A percentile compares a stretch with the other conserved stretches of the same genome.
These are phyloP conservation scores for Cyanistes caeruleus DNA, from an alignment of 2,113 vertebrate species.

Conservation along the genomic window DNA sequence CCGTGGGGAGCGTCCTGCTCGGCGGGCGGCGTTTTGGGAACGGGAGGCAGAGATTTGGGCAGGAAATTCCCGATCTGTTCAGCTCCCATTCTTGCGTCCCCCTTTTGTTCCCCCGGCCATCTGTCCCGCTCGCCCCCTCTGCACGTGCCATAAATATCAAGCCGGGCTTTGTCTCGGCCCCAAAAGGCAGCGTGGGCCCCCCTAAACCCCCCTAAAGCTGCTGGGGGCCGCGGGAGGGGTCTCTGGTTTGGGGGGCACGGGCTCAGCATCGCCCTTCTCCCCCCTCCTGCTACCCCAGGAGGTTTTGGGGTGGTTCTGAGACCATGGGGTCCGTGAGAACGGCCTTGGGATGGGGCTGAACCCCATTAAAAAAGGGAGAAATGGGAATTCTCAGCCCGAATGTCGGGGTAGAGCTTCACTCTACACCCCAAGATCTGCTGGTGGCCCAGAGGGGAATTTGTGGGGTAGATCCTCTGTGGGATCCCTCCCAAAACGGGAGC, in stretches of 20 bases:
- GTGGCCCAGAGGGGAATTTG: too few relatives aligned
- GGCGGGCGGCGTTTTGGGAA: not conserved
- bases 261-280: not conserved
- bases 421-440: not conserved
- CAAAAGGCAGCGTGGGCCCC: not conserved
- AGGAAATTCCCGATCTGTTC: conserved; percentile 40
- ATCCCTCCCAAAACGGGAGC: not conserved
- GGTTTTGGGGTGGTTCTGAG: not conserved
- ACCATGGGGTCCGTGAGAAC: accelerated
- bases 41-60: accelerated
- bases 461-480: not conserved
- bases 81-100: conserved; percentile 30
- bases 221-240: not conserved
- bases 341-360: not conserved
- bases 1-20: accelerated
- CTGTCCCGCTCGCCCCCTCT: conserved; percentile 28
- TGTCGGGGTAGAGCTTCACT: accelerated
- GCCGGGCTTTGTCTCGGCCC: conserved; percentile 28
- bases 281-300: not conserved
- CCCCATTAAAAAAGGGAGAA: not conserved
- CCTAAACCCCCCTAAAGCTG: not conserved
- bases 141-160: conserved; percentile 53
- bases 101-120: conserved; percentile 64
- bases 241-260: not conserved
- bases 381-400: not conserved